Percentiles rank a stretch among this genome's conserved stretches.
Conservation (phyloP, 1,140 invertebrate species). For the Caenorhabditis inopinata region DNA sequence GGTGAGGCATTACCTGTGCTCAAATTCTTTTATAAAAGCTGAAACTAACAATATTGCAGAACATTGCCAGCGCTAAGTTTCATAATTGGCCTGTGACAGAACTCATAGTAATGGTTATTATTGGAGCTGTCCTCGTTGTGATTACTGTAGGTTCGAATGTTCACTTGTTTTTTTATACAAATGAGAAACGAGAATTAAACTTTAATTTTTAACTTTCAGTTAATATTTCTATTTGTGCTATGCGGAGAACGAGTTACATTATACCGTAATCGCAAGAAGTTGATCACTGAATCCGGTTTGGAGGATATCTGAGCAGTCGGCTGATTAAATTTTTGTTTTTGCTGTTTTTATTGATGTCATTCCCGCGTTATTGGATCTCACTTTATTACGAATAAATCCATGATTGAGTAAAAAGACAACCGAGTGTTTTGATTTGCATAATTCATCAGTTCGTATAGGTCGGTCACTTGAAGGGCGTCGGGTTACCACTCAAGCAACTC, state of each 20-base stretch:
- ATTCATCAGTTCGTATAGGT: conserved; percentile 16
- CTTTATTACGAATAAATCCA: not conserved
- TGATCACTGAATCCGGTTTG: not conserved
- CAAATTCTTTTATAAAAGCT: too few relatives aligned
- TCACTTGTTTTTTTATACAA: not conserved
- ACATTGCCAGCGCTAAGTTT: conserved; percentile 8
- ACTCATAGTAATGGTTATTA: conserved; percentile 32
- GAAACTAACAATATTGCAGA: not conserved
- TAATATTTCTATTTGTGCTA: not conserved
- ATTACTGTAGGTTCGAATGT: conserved; percentile 18
- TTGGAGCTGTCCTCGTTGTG: conserved; percentile 21
- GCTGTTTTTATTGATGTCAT: not conserved
- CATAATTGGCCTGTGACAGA: conserved; percentile 37
- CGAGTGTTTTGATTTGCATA: conserved; percentile 9
- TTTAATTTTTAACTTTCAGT: not conserved
- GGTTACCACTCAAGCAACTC: not conserved
- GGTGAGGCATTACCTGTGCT: not conserved
- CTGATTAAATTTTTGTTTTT: not conserved
- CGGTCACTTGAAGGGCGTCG: not conserved
- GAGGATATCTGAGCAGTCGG: not conserved
- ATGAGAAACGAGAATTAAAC: not conserved
- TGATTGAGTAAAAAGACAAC: not conserved
- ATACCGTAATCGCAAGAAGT: conserved; percentile 12
- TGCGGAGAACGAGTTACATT: not conserved
- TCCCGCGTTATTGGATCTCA: too few relatives aligned